Evolutionary conservation across 2,888 invertebrate species (phyloP).

Genomic region (Ctena decussata): DNA sequence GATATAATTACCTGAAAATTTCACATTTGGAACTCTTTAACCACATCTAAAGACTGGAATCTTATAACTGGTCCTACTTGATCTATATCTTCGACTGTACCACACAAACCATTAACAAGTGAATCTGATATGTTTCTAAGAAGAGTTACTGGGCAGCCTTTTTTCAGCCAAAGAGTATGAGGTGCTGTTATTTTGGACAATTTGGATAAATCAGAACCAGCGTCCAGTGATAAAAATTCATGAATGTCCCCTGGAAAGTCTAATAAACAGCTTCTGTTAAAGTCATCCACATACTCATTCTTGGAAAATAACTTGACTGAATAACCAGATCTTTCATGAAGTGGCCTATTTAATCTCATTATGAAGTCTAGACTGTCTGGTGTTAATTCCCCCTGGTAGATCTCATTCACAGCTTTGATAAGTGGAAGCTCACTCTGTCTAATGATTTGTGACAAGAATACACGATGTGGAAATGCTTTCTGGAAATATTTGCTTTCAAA

Average conservation of each 20-base stretch:
- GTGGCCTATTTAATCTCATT: not conserved
- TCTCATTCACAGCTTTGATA: not conserved
- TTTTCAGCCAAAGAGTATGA: not conserved
- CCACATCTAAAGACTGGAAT: not conserved
- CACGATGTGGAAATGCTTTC: not conserved
- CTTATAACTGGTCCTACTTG: not conserved
- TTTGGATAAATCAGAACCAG: not conserved
- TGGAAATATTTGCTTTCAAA: conserved; percentile 40
- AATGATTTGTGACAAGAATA: not conserved
- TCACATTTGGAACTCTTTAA: conserved; percentile 7
- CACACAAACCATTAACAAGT: not conserved
- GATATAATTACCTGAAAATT: conserved; percentile 3
- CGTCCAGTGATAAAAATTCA: not conserved
- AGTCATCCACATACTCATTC: not conserved
- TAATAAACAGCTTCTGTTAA: not conserved
- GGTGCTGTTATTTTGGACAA: not conserved
- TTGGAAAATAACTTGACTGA: not conserved
- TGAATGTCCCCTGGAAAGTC: not conserved
- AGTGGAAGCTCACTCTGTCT: not conserved
- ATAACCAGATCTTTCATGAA: not conserved
- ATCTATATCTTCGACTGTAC: not conserved
- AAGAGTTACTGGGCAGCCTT: not conserved
- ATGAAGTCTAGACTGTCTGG: not conserved
- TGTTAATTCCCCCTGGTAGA: not conserved
- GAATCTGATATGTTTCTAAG: not conserved